phyloP scores from a whole-genome alignment of 2,888 invertebrate genomes.

The Pollenia amentaria region DNA sequence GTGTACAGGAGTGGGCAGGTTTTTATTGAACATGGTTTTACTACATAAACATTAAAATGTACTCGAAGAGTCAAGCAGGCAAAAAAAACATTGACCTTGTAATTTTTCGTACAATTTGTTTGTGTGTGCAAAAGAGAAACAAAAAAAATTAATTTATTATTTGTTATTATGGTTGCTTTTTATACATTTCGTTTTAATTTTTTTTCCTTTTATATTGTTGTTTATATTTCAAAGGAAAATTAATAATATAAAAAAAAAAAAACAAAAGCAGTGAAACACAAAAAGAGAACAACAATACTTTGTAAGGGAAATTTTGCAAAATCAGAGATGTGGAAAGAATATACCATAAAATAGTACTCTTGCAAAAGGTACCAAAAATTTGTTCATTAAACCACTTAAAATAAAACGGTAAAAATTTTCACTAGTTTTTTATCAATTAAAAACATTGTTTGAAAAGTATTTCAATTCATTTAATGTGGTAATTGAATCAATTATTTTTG shows the following conservation, averaged over 20 bases:
- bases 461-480: too few species aligned
- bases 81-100: conserved; percentile 77
- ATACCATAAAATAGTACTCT: too few species aligned
- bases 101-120: conserved; percentile 73
- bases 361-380: too few species aligned
- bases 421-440: too few species aligned
- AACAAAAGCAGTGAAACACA: not conserved
- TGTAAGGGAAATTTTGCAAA: not conserved
- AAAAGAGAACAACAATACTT: not conserved
- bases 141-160: conserved; percentile 43
- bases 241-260: not conserved
- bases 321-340: too few species aligned
- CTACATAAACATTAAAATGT: conserved; percentile 28
- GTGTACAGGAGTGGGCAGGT: not conserved
- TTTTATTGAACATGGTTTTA: not conserved
- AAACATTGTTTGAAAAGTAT: too few species aligned
- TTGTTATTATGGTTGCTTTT: conserved; percentile 31
- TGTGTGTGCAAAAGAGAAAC: conserved; percentile 30
- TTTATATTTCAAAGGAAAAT: conserved; percentile 17
- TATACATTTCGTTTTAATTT: conserved; percentile 8
- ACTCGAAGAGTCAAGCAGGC: not conserved
- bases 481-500: too few species aligned
- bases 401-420: too few species aligned
- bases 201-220: not conserved
- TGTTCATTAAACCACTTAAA: too few species aligned